Evolutionary conservation across 2,888 invertebrate genomes (phyloP).

Genomic region (Eilema sororculum): DNA sequence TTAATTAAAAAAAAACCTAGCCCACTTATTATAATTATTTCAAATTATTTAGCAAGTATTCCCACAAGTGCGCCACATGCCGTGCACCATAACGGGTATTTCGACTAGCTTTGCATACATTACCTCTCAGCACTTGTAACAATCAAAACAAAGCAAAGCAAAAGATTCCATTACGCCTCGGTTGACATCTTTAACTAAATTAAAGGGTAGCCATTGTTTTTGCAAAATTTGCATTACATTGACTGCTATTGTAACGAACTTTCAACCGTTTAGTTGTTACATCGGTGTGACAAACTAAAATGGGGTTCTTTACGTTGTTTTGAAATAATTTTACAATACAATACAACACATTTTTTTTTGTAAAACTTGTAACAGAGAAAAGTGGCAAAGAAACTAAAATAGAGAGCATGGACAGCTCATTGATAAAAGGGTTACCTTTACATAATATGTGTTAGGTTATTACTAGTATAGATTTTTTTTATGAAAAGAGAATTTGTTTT

Average conservation of each 20-base stretch:
- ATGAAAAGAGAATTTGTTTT: too few species aligned
- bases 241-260: conserved; percentile 42
- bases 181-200: conserved; percentile 65
- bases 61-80: conserved; percentile 60
- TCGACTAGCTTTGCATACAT: conserved; percentile 68
- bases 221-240: conserved; percentile 57
- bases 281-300: conserved; percentile 19
- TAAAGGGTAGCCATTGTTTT: conserved; percentile 66
- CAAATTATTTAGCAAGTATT: conserved; percentile 54
- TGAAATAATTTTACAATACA: conserved; percentile 5
- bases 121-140: conserved; percentile 65
- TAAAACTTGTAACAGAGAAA: not conserved
- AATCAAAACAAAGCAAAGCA: conserved; percentile 73
- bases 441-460: not conserved
- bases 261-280: conserved; percentile 37
- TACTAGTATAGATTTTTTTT: too few species aligned
- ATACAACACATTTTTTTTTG: not conserved
- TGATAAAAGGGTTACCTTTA: not conserved
- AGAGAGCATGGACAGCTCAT: not conserved
- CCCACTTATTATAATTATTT: conserved; percentile 15
- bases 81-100: conserved; percentile 58
- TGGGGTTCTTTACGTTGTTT: not conserved
- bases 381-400: not conserved
- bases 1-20: not conserved
- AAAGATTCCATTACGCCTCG: conserved; percentile 69